Evolutionary conservation across 2,797 vertebrate species (phyloP), one percentile per base, ranked within the genome.

Genomic region (Ammospiza maritima): DNA sequence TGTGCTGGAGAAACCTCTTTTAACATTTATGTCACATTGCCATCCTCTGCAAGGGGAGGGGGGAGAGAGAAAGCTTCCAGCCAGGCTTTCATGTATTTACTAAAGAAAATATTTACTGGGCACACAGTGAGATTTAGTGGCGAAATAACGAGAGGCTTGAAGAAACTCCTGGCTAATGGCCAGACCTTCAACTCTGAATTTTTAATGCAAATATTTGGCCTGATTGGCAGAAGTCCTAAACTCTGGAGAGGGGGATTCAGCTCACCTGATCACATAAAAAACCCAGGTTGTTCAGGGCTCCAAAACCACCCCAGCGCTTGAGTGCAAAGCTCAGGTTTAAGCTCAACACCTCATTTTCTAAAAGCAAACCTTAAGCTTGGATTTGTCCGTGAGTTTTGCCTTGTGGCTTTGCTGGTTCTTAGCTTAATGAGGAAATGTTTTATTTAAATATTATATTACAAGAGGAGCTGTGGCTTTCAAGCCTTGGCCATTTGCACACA

Each of bases 1-100:
- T 53, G 32, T 23, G 65, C 82, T 5, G 25, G 71, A 93, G 77
- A 80, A 88, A 90, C n/a, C 79, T 67, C 57, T 69, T 85, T 85
- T 85, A 81, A 70, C 70, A 90, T 89, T 93, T 89, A 27, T 79
- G 78, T 77, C 91, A 71, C 84, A 77, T 76, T 92, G 83, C 83
- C 88, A 69, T 80, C 12, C 4, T 65, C 91, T 90, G 89, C 61
- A 25, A 70, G 69, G 57, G 58, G 44, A 40, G 40, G 42, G 16
- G 61, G 64, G 32, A 66, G 47, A 81, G 62, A 1, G 4, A 51
- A 65, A 75, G 29, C 57, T 76, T 42, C 53, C 82, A 48, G 48
- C 13, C 72, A 79, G 77, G 11, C 51, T 77, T 65, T 30, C 48
- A 48, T 60, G 22, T 32, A n/a, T 85, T 89, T 83, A 62, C 30